Evolutionary conservation across 1,140 invertebrate genomes (phyloP).

Genomic region (Penaeus japonicus): DNA sequence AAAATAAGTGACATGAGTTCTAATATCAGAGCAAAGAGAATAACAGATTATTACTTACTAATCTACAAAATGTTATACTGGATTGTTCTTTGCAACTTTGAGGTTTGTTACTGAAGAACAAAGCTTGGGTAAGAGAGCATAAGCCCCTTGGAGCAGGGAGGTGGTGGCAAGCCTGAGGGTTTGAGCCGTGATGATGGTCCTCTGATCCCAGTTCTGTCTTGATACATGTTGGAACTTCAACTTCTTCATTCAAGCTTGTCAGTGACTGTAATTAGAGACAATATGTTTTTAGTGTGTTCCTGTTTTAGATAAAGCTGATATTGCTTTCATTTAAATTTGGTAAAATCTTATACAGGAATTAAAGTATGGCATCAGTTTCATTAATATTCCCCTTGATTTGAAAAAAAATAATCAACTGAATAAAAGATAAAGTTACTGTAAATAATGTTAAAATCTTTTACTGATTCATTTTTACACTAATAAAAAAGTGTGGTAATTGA

Average conservation of each 20-base stretch:
- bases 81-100: slow-evolving; percentile 24
- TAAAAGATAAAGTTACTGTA: no score
- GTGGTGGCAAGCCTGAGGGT: slow-evolving; percentile 28
- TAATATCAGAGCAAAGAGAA: no score
- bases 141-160: slow-evolving; percentile 38
- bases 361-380: no score
- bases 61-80: slow-evolving; percentile 39
- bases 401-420: no score
- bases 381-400: no score
- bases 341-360: no score
- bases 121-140: slow-evolving; percentile 44
- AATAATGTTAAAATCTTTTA: no score
- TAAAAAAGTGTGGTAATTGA: no score
- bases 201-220: slow-evolving; percentile 33
- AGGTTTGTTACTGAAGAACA: slow-evolving; percentile 48
- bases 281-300: background rate
- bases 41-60: slow-evolving; percentile 6
- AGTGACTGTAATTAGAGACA: slow-evolving; percentile 31
- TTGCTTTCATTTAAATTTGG: no score
- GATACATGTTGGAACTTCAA: slow-evolving; percentile 29
- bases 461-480: no score
- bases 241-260: slow-evolving; percentile 31
- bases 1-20: no score
- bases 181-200: background rate
- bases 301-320: background rate